phyloP scores from a whole-genome alignment of 2,113 vertebrate genomes.

The Cryptotis parvus region DNA sequence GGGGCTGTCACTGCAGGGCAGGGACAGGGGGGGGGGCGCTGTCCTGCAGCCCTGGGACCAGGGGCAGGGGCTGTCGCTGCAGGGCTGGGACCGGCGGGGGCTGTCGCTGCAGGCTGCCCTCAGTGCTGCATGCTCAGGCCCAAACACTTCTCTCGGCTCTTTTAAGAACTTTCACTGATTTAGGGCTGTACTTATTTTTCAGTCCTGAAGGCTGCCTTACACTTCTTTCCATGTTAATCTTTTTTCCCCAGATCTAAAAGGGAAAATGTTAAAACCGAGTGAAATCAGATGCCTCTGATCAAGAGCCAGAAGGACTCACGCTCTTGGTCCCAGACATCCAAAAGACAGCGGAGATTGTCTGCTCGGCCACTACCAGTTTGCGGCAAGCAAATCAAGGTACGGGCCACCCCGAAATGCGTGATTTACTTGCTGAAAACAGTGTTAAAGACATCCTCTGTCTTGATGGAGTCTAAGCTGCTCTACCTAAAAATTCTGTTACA shows the following conservation, averaged over 20 bases:
- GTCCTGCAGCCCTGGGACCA: too few species aligned
- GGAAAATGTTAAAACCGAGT: conserved; percentile 97
- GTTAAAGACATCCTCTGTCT: not conserved
- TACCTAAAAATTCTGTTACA: not conserved
- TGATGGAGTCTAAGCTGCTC: not conserved
- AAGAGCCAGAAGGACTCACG: conserved; percentile 97
- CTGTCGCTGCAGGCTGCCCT: too few species aligned
- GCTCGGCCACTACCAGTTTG: conserved; percentile 94
- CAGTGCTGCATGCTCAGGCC: too few species aligned
- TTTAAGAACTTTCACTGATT: not conserved
- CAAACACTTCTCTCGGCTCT: not conserved
- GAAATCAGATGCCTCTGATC: conserved; percentile 94
- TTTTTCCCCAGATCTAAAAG: conserved; percentile 94
- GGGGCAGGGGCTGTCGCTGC: too few species aligned
- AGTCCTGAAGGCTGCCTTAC: conserved; percentile 18
- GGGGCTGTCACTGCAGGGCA: too few species aligned
- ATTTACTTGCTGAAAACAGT: not conserved
- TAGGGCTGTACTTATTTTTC: not conserved
- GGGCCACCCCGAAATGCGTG: not conserved
- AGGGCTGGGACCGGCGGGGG: too few species aligned
- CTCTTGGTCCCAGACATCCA: conserved; percentile 98
- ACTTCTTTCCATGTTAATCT: conserved; percentile 33
- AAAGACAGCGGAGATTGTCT: conserved; percentile 97
- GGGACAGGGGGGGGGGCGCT: too few species aligned
- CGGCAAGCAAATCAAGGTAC: conserved; percentile 96